A percentile compares a stretch with the other conserved stretches of the same genome.
phyloP scores from a whole-genome alignment of 2,888 invertebrate species.

The Chydorus sphaericus region DNA sequence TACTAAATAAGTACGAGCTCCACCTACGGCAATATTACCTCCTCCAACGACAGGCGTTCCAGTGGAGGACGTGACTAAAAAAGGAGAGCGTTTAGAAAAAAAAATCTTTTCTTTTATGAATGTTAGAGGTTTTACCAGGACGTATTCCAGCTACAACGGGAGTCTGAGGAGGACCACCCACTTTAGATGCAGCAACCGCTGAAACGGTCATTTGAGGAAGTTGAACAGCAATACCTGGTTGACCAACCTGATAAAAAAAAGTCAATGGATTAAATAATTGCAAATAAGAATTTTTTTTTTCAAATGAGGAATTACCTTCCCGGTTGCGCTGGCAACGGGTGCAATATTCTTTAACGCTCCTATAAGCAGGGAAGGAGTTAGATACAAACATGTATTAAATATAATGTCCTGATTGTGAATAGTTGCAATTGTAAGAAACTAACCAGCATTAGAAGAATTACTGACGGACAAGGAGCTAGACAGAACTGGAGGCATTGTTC shows the following conservation, averaged over 20 bases:
- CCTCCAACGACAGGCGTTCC: not conserved
- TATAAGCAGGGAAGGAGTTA: not conserved
- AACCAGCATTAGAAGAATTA: not conserved
- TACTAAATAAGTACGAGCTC: not conserved
- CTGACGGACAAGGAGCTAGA: not conserved
- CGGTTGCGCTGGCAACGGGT: not conserved
- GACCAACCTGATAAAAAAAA: not conserved
- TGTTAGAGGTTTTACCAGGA: not conserved
- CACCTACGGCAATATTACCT: not conserved
- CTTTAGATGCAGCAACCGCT: not conserved
- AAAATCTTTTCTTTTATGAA: not conserved
- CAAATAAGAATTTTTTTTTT: not conserved
- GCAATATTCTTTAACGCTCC: not conserved
- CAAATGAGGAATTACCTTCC: not conserved
- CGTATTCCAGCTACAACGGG: not conserved
- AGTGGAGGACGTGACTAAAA: not conserved
- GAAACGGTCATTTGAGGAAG: not conserved
- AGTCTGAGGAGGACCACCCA: not conserved
- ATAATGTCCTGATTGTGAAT: not conserved
- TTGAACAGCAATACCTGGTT: conserved; percentile 4
- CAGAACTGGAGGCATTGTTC: not conserved
- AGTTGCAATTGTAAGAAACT: not conserved
- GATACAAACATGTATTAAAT: not conserved
- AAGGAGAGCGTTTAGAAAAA: not conserved
- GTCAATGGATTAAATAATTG: not conserved